Evolutionary conservation across 2,797 vertebrate species (phyloP).

Genomic region (Moxostoma hubbsi): DNA sequence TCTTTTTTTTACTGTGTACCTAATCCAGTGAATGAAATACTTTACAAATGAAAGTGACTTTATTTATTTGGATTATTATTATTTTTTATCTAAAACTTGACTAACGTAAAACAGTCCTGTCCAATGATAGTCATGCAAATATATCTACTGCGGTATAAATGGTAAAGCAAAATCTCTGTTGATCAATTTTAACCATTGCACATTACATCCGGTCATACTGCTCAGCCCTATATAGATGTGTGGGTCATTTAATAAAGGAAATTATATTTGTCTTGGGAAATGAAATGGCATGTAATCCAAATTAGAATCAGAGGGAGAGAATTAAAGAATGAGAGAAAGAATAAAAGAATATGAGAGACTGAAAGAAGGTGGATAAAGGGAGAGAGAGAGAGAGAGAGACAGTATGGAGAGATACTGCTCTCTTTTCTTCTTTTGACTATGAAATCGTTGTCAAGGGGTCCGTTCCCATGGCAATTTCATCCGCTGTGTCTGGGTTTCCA

Average conservation of each 20-base stretch:
- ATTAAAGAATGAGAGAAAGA: constrained; percentile 24
- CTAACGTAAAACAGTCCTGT: background rate
- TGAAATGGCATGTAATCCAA: constrained; percentile 31
- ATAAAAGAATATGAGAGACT: constrained; percentile 40
- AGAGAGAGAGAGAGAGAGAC: constrained; percentile 49
- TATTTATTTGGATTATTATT: no score
- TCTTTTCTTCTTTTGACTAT: constrained; percentile 79
- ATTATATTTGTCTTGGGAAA: constrained; percentile 28
- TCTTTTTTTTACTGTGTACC: no score
- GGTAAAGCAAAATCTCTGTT: background rate
- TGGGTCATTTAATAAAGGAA: background rate
- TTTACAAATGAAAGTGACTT: no score
- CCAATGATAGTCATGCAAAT: background rate
- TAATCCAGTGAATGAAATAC: no score
- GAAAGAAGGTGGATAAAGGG: constrained; percentile 21
- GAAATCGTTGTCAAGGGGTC: constrained; percentile 75
- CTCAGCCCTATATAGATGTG: no score
- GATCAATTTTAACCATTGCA: background rate
- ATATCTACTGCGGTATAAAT: background rate
- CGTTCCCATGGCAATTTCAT: constrained; percentile 84
- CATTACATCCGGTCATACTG: no score
- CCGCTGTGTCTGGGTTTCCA: constrained; percentile 60
- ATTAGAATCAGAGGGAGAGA: constrained; percentile 41
- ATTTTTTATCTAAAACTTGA: no score
- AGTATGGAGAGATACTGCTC: constrained; percentile 72